phyloP scores from a whole-genome alignment of 30 jellyfish, hydroid and myxozoan genomes.

The Euphysa ruthae region DNA sequence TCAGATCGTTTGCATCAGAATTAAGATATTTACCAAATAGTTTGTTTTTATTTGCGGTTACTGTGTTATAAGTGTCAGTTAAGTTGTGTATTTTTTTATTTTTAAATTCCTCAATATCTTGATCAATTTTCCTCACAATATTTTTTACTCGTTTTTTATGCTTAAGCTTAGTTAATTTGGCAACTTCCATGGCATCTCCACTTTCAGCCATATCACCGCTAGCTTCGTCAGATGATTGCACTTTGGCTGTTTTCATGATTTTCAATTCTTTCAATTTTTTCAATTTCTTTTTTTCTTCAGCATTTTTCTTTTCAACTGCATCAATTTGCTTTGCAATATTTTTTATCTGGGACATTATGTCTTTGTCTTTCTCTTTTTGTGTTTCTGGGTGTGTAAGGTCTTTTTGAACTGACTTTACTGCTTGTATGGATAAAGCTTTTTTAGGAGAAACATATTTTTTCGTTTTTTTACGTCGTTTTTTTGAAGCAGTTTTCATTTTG shows the following conservation, averaged over 20 bases:
- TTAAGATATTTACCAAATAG: too few relatives aligned
- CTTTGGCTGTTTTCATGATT: too few relatives aligned
- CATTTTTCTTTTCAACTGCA: constrained; percentile 24
- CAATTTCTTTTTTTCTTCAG: background rate
- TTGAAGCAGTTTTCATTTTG: too few relatives aligned
- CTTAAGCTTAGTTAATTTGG: background rate
- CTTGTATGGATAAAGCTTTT: too few relatives aligned
- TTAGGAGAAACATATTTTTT: background rate
- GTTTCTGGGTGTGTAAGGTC: too few relatives aligned
- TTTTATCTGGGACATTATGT: constrained; percentile 15
- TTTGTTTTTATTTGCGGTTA: background rate
- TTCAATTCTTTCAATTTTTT: background rate
- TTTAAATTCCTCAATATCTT: background rate
- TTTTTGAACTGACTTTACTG: too few relatives aligned
- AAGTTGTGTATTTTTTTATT: background rate
- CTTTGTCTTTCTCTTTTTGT: constrained; percentile 1
- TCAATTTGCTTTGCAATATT: constrained; percentile 32
- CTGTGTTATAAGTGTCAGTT: background rate
- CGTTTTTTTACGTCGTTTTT: background rate
- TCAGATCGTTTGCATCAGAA: too few relatives aligned
- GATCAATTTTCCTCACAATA: background rate
- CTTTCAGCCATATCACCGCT: background rate
- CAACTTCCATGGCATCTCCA: background rate
- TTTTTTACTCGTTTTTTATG: background rate
- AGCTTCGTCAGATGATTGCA: background rate